Evolutionary conservation across 2,888 invertebrate species (phyloP).

Genomic region (Timandra comae): DNA sequence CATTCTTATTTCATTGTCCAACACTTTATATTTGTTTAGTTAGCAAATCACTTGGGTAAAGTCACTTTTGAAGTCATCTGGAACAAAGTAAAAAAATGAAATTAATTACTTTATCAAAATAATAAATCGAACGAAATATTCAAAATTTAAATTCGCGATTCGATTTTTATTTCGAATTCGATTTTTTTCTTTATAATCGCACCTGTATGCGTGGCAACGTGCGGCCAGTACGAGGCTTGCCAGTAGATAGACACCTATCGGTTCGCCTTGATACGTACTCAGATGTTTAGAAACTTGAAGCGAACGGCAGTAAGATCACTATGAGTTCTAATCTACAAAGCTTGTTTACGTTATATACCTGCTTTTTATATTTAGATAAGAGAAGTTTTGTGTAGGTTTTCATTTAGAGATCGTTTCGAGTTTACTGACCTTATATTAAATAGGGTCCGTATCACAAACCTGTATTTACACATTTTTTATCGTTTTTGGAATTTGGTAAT

Average conservation of each 20-base stretch:
- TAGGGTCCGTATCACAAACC: too few relatives aligned
- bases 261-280: constrained; percentile 43
- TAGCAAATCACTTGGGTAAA: constrained; percentile 54
- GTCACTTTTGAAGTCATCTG: constrained; percentile 65
- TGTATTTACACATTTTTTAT: background rate
- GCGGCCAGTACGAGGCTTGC: constrained; percentile 54
- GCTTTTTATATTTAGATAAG: constrained; percentile 19
- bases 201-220: constrained; percentile 51
- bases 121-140: background rate
- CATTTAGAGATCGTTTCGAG: constrained; percentile 7
- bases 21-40: constrained; percentile 35
- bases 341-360: constrained; percentile 15
- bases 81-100: constrained; percentile 55
- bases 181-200: constrained; percentile 21
- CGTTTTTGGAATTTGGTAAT: too few relatives aligned
- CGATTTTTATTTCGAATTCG: constrained; percentile 1
- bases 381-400: constrained; percentile 18
- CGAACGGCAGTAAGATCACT: constrained; percentile 46
- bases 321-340: constrained; percentile 43
- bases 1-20: constrained; percentile 71
- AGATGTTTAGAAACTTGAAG: constrained; percentile 58
- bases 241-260: constrained; percentile 52
- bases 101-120: constrained; percentile 2
- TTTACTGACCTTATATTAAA: constrained; percentile 8
- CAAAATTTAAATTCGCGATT: background rate